Base-by-base conservation (phyloP, 2,888 invertebrate genomes). In the Hypercompe scribonia region DNA sequence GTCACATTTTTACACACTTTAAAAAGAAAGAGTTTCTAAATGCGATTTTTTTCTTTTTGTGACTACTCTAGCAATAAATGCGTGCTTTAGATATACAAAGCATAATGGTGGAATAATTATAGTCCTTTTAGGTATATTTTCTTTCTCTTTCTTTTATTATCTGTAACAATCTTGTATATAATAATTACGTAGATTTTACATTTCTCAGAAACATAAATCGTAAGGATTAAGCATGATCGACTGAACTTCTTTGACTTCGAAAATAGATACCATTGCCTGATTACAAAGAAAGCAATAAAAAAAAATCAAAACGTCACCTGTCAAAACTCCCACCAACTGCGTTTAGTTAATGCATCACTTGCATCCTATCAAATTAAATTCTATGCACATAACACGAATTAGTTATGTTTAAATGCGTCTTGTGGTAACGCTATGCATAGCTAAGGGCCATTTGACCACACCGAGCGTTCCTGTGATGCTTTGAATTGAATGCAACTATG, bases 381-480 rank as follows among this genome's bases (percentile, higher is more conserved):
- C 91, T 77, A 83, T 71, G 63, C 86, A 84, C 90, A 88, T 87
- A 84, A 74, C 75, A 80, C 90, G 88, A 90, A 92, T 92, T 92
- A 92, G 91, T 92, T 92, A 92, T 91, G 90, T 92, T 92, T 90
- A 90, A 88, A 85, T 88, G 89, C 89, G 84, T 81, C 82, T 85
- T 78, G 81, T 81, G 77, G 77, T 73, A 74, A 78, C 82, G 86
- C 80, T 75, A 72, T 84, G 93, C 91, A 93, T 93, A 86, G 84
- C 79, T 89, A 93, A 87, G 76, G 83, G 86, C 87, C 84, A 78
- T 80, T 92, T 92, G 94, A 92, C 95, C 94, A 94, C 95, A 93
- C 94, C 81, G 89, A 66, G 87, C 80, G 93, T 93, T 92, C 92
- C 89, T 84, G 89, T 87, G 82, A 88, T 71, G 80, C 75, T 87